These are phyloP conservation scores for Crocodylus rhombifer DNA, from an alignment of 2,797 vertebrate species.

Conservation along the genomic window DNA sequence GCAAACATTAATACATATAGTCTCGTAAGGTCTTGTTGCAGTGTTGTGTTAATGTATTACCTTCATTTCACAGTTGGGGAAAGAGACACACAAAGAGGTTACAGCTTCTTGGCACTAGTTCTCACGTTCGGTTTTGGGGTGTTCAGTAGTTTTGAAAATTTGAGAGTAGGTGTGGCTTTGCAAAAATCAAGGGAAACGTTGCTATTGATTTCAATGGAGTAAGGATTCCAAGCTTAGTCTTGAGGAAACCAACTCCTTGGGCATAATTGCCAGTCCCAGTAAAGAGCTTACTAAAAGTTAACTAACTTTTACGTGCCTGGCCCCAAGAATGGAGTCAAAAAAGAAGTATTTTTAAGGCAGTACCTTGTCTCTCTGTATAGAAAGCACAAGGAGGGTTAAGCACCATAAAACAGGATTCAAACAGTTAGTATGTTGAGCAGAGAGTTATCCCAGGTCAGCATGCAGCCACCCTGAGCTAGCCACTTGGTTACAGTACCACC, in stretches of 20 bases:
- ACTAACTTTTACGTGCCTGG: too few species aligned
- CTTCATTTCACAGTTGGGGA: neutral
- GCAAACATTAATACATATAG: fast-evolving
- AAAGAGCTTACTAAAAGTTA: too few species aligned
- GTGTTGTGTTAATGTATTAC: neutral
- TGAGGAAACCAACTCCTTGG: neutral
- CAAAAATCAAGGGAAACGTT: neutral
- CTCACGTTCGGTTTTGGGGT: neutral
- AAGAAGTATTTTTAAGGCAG: too few species aligned
- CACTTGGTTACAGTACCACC: too few species aligned
- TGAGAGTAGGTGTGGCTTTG: neutral
- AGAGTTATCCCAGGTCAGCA: too few species aligned
- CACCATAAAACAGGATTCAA: too few species aligned
- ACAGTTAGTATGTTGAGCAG: too few species aligned
- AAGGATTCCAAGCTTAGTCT: constrained; percentile 15
- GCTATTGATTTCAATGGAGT: neutral
- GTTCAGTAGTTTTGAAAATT: neutral
- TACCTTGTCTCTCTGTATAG: too few species aligned
- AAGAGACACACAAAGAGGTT: neutral
- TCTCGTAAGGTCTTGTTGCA: neutral
- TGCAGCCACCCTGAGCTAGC: too few species aligned
- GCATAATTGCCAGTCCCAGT: neutral
- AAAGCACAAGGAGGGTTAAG: too few species aligned
- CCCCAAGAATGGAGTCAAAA: too few species aligned
- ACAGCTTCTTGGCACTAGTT: fast-evolving